A percentile compares a stretch with the other conserved stretches of the same genome.
These are phyloP conservation scores for Leptobrachium ailaonicum DNA, from an alignment of 2,113 vertebrate genomes.

Conservation along the genomic window DNA sequence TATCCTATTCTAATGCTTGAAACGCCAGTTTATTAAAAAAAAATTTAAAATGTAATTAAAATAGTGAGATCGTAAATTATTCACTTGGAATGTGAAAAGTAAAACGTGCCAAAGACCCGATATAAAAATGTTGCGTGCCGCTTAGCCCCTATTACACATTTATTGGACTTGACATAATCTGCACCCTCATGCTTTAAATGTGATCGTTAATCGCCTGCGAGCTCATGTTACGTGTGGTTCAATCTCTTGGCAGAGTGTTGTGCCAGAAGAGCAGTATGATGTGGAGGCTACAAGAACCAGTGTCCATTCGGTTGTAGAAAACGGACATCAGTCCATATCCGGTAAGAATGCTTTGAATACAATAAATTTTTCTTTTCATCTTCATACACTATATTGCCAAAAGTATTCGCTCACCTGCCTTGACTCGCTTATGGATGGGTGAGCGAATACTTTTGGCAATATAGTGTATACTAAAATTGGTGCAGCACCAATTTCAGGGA, in stretches of 20 bases:
- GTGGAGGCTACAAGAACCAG: slow-evolving; percentile 58
- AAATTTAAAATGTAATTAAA: no score
- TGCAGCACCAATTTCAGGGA: no score
- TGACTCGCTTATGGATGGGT: no score
- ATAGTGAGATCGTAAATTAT: no score
- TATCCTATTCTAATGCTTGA: no score
- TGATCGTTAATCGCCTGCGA: slow-evolving; percentile 28
- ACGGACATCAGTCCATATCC: slow-evolving; percentile 63
- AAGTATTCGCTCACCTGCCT: no score
- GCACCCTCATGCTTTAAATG: slow-evolving; percentile 34
- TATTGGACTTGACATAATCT: slow-evolving; percentile 43
- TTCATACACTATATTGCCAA: no score
- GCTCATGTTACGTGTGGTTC: slow-evolving; percentile 35
- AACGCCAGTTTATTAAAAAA: no score
- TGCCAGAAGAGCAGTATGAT: slow-evolving; percentile 62
- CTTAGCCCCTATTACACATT: slow-evolving; percentile 19
- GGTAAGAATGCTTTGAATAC: slow-evolving; percentile 56
- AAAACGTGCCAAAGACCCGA: slow-evolving; percentile 16
- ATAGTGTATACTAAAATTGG: no score
- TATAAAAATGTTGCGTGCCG: slow-evolving; percentile 15
- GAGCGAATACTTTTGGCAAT: no score
- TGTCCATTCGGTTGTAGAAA: slow-evolving; percentile 62
- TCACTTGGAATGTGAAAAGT: no score
- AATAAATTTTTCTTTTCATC: no score
- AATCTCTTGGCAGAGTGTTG: slow-evolving; percentile 64